A percentile compares a stretch with the other conserved stretches of the same genome.
phyloP scores from a whole-genome alignment of 2,888 invertebrate species.

The Gortyna flavago region DNA sequence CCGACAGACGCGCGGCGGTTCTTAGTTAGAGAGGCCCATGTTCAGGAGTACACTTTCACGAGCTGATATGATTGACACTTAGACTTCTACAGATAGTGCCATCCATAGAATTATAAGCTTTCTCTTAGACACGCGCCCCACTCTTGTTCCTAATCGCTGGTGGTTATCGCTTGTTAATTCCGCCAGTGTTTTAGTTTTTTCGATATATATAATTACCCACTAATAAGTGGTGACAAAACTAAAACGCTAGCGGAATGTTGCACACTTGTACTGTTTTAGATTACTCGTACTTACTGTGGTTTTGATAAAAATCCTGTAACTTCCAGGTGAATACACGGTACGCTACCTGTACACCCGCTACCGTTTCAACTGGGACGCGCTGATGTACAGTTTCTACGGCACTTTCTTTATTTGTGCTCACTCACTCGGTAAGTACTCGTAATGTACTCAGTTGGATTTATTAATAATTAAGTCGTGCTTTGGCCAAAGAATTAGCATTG shows the following conservation, averaged over 20 bases:
- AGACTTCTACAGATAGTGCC: too few species aligned
- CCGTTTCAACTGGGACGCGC: constrained; percentile 88
- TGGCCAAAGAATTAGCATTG: too few species aligned
- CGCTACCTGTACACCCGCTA: constrained; percentile 85
- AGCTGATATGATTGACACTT: background rate
- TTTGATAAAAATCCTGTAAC: background rate
- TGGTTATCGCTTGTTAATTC: background rate
- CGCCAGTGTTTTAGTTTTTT: background rate
- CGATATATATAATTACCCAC: background rate
- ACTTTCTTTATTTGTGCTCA: constrained; percentile 84
- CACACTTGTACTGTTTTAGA: background rate
- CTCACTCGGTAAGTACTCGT: constrained; percentile 82
- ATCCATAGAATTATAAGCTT: too few species aligned
- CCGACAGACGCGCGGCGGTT: background rate
- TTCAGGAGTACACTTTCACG: background rate
- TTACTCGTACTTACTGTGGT: background rate
- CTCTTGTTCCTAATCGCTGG: background rate
- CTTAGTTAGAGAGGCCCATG: background rate
- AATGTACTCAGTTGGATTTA: background rate
- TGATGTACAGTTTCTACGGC: constrained; percentile 85
- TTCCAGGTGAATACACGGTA: constrained; percentile 86
- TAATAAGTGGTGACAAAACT: background rate
- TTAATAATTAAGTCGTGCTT: background rate
- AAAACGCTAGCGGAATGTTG: background rate
- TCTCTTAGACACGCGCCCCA: too few species aligned